A percentile compares a stretch with the other conserved stretches of the same genome.
These are phyloP conservation scores for Craniophora ligustri DNA, from an alignment of 2,888 invertebrate species.

Conservation along the genomic window DNA sequence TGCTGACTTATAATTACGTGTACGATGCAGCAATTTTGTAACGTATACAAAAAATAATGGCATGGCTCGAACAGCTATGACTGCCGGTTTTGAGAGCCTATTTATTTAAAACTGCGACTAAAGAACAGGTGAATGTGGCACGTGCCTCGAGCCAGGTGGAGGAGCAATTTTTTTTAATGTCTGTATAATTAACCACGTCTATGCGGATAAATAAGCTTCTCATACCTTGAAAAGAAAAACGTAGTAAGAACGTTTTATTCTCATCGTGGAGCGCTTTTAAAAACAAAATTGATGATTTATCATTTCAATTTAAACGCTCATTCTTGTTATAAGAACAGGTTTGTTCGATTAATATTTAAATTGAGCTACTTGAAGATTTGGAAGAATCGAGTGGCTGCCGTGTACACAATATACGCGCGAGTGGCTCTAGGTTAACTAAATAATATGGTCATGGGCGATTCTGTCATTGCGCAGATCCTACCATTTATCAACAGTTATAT, in stretches of 20 bases:
- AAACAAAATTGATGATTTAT: constrained; percentile 12
- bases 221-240: constrained; percentile 2
- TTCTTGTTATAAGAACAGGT: constrained; percentile 47
- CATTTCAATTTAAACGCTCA: constrained; percentile 31
- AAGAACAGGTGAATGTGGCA: constrained; percentile 80
- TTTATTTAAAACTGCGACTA: constrained; percentile 62
- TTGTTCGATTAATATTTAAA: constrained; percentile 48
- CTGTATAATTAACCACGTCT: constrained; percentile 58
- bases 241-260: constrained; percentile 4
- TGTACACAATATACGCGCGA: constrained; percentile 37
- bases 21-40: constrained; percentile 54
- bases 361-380: constrained; percentile 29
- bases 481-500: constrained; percentile 64
- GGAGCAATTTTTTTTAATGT: constrained; percentile 57
- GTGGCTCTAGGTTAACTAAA: constrained; percentile 61
- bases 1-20: constrained; percentile 47
- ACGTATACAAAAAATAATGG: constrained; percentile 64
- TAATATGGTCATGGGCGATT: constrained; percentile 58
- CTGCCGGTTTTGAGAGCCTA: constrained; percentile 56
- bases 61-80: constrained; percentile 53
- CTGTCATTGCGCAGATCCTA: constrained; percentile 55
- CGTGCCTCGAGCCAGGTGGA: constrained; percentile 78
- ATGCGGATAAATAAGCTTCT: constrained; percentile 52
- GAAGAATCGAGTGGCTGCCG: constrained; percentile 13
- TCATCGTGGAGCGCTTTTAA: constrained; percentile 5